phyloP scores from a whole-genome alignment of 2,888 invertebrate species.

The Sinhomidia bicolor region DNA sequence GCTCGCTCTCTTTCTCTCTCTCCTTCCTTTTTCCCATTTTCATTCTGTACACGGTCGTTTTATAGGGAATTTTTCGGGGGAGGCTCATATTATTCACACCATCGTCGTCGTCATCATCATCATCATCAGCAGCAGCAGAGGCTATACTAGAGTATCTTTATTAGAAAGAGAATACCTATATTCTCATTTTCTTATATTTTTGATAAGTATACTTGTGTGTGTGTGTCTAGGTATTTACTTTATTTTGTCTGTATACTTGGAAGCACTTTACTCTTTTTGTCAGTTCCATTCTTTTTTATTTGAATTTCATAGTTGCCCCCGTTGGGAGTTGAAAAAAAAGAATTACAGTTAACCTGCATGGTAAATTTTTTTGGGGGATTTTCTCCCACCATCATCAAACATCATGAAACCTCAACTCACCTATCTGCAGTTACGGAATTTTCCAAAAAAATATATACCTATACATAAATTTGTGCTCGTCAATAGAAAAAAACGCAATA shows the following conservation, averaged over 20 bases:
- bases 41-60: background rate
- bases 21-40: background rate
- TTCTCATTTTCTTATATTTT: too few species aligned
- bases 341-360: conserved; percentile 49
- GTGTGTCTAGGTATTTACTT: too few species aligned
- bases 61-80: background rate
- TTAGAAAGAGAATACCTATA: too few species aligned
- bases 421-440: background rate
- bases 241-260: too few species aligned
- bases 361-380: background rate
- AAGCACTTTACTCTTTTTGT: background rate
- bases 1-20: background rate
- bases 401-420: conserved; percentile 14
- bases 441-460: background rate
- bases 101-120: too few species aligned
- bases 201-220: too few species aligned
- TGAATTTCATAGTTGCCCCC: conserved; percentile 53
- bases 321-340: conserved; percentile 62
- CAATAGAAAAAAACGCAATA: too few species aligned
- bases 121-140: too few species aligned
- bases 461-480: too few species aligned
- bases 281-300: conserved; percentile 39
- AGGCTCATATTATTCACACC: too few species aligned
- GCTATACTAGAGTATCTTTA: too few species aligned
- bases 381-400: background rate